A percentile compares a stretch with the other conserved stretches of the same genome.
phyloP scores from a whole-genome alignment of 2,113 vertebrate genomes.

The Laterallus jamaicensis region DNA sequence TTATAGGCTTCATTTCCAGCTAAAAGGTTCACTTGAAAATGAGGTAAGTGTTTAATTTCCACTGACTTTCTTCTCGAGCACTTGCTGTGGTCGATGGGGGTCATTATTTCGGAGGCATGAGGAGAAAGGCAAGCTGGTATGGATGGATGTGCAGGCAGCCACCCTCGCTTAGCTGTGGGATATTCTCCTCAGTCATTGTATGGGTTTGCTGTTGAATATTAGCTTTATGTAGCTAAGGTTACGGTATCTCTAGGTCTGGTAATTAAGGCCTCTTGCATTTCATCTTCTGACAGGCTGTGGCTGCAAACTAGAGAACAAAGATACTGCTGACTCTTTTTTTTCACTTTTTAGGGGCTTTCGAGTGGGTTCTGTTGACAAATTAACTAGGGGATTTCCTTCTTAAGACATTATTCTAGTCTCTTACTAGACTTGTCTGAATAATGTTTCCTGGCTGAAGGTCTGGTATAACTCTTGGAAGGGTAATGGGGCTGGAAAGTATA shows the following conservation, averaged over 20 bases:
- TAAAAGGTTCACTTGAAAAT: accelerated
- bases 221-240: background rate
- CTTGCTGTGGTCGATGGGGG: no score
- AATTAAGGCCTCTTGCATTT: background rate
- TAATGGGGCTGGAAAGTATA: background rate
- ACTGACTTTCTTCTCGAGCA: accelerated
- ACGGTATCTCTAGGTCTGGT: background rate
- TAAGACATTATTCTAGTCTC: background rate
- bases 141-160: background rate
- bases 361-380: background rate
- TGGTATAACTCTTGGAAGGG: background rate
- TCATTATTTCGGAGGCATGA: background rate
- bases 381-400: background rate
- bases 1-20: background rate
- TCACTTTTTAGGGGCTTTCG: background rate
- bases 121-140: accelerated
- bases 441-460: background rate
- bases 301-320: background rate
- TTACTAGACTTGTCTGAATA: background rate
- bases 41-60: background rate
- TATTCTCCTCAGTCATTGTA: background rate
- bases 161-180: accelerated
- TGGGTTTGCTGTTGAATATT: accelerated
- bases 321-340: background rate
- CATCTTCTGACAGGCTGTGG: background rate